Base-by-base conservation (phyloP, 64 coral and sea anemone species). In the Acropora yongei region DNA sequence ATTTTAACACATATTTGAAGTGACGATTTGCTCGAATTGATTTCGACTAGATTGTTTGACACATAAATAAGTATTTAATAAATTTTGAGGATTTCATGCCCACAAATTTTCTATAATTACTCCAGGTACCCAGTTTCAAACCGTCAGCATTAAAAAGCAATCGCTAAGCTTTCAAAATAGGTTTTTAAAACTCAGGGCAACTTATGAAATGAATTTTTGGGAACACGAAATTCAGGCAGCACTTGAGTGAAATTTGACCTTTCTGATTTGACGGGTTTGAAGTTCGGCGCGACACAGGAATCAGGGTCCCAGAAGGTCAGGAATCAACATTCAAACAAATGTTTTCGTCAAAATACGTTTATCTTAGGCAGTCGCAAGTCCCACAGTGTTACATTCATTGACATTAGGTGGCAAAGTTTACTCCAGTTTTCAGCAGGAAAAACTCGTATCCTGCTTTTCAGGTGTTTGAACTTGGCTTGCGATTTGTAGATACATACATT, bases 241-340 rank as follows among this genome's bases (percentile, higher is more conserved):
- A 30, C 30, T 30, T 30, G 30, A 30, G 30, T 30, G 30, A 30
- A 30, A 75, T 75, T 75, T 75, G 73, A 75, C 42, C 40, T 75
- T 75, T 63, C 73, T 13, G 73, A 44, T 19, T 75, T 75, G 73
- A 75, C 73, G 11, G 73, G 40, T 75, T 8, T 75, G 73, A 75
- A 11, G 43, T 13, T 75, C 41, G 73, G 73, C 73, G 73, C 1
- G 41, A 75, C 73, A 75, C 73, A 44, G 9, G 14, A 63, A 44
- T 75, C 40, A 30, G 30, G 30, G 30, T 30, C 30, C 30, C 30
- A 30, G 30, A 30, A 30, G 30, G 30, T 30, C 30, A 30, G 30
- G 30, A 30, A 30, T 30, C 30, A 75, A 47, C 42, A 44, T 43
- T 75, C 39, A 75, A 75, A 75, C 73, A 75, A 75, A 75, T 75